Conservation (phyloP, 2,797 vertebrate species). For the Amazona finschi region DNA sequence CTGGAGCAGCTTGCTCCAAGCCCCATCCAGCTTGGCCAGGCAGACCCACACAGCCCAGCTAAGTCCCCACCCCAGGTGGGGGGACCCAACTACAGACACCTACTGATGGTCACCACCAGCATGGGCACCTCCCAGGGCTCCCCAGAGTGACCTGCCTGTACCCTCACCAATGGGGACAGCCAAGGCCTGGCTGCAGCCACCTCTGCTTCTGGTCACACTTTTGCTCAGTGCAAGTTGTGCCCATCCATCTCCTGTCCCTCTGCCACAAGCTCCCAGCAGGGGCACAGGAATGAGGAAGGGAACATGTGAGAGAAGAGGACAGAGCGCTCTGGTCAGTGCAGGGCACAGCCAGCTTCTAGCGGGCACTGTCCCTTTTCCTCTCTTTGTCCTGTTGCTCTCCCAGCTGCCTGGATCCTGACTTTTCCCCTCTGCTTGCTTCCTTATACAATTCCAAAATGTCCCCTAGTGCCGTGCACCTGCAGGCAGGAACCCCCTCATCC, state of each 20-base stretch:
- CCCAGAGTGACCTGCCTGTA: background rate
- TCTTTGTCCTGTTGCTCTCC: background rate
- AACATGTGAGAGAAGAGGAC: background rate
- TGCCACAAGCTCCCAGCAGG: background rate
- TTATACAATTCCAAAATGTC: background rate
- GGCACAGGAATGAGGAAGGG: background rate
- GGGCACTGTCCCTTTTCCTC: rapidly evolving
- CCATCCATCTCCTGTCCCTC: background rate
- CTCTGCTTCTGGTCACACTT: background rate
- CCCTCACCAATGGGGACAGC: background rate
- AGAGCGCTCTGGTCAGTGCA: background rate
- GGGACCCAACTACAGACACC: background rate
- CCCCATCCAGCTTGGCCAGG: background rate
- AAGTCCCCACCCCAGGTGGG: background rate
- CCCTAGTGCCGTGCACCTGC: background rate
- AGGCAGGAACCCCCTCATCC: background rate
- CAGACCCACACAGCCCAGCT: background rate
- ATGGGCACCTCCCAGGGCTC: background rate
- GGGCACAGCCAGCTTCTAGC: background rate
- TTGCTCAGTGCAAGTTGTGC: background rate
- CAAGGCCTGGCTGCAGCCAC: background rate
- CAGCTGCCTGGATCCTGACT: background rate
- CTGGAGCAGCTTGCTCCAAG: background rate
- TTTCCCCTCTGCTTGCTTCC: background rate
- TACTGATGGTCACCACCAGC: background rate